Evolutionary conservation across 2,888 invertebrate genomes (phyloP), one percentile per base, ranked within the genome.

Genomic region (Sarcophaga carnaria): DNA sequence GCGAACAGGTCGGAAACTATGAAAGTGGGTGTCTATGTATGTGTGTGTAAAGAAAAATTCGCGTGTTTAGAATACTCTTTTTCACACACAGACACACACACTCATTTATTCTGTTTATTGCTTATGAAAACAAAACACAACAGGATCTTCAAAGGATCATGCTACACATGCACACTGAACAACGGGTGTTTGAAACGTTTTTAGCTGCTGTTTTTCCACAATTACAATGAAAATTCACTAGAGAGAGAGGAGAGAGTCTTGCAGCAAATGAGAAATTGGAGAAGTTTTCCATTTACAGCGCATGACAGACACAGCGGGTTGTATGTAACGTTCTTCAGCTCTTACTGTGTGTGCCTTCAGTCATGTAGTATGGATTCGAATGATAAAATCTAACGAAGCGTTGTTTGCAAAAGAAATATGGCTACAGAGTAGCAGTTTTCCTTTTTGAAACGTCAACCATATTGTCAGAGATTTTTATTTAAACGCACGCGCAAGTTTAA

Each of bases 231-330:
- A 77, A 63, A 76, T 66, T 20, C 22, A 12, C 49, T 22, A 71
- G 8, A 54, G 47, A 22, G 22, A 14, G 17, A 6, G 27, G 3
- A 71, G 11, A 49, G 47, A 22, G 8, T 14, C 8, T n/a, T 71
- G 4, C 0, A 49, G 22, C 11, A 72, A 60, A 5, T 60, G 4
- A 60, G 59, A 72, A 72, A 71, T 54, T 20, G 20, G 69, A 59
- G 22, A 25, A 45, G 54, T 69, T 62, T 82, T 47, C 4, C 20
- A n/a, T 37, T 66, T 25, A 17, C 47, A 66, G 78, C 87, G 85
- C 80, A 80, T 86, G 89, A 77, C 87, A 80, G 82, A 84, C 89
- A 70, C 89, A 89, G 89, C 88, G 85, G 88, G 88, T 85, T 84
- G 86, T 77, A 84, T 69, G 6, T 17, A 81, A 54, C 67, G 45